Conservation (phyloP, 2,888 invertebrate species). For the Metacarcinus magister region DNA sequence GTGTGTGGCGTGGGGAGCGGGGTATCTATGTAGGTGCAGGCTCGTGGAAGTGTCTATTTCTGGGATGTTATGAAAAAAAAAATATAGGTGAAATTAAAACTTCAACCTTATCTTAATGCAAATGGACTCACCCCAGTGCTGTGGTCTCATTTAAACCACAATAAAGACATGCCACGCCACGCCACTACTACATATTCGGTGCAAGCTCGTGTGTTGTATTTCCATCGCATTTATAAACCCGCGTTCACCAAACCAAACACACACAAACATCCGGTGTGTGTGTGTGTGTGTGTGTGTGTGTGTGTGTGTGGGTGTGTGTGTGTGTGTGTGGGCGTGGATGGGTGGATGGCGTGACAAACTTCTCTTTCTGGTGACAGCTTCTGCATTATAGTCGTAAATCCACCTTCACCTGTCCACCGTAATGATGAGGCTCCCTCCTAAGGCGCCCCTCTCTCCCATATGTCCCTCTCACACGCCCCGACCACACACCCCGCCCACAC, state of each 20-base stretch:
- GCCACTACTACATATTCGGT: too few species aligned
- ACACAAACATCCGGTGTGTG: not conserved
- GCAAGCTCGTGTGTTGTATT: too few species aligned
- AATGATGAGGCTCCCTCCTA: not conserved
- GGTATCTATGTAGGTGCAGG: too few species aligned
- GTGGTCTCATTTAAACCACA: too few species aligned
- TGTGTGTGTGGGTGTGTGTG: constrained; percentile 14
- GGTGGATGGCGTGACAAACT: not conserved
- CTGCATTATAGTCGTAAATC: not conserved
- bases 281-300: not conserved
- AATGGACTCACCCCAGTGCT: too few species aligned
- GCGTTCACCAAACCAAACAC: too few species aligned
- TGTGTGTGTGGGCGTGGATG: not conserved
- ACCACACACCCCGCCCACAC: too few species aligned
- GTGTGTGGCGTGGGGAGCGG: not conserved
- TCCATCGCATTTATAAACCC: too few species aligned
- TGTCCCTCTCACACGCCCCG: not conserved
- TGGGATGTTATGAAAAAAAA: too few species aligned
- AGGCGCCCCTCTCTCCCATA: not conserved
- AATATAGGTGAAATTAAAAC: too few species aligned
- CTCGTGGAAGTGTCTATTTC: not conserved
- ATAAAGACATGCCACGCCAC: too few species aligned
- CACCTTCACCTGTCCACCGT: not conserved
- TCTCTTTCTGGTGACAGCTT: not conserved
- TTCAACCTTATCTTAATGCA: too few species aligned